Percentiles rank a stretch among this genome's conserved stretches.
Conservation (phyloP, 2,113 vertebrate species). For the Enhydra lutris region DNA sequence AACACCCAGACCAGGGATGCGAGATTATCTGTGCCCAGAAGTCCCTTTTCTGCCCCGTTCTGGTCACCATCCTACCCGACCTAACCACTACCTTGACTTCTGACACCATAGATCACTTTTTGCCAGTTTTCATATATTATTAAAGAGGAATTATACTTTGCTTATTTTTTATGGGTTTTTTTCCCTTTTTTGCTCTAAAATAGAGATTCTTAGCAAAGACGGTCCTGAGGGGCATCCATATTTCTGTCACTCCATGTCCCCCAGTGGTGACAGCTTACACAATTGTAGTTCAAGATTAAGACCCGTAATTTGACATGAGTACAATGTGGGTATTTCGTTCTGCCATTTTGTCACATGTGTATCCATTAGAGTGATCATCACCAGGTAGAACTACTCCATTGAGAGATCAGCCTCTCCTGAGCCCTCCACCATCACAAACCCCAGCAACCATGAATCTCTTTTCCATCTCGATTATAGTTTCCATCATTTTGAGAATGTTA, state of each 20-base stretch:
- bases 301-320: background rate
- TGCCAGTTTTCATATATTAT: background rate
- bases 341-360: background rate
- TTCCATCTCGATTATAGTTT: background rate
- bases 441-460: background rate
- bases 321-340: background rate
- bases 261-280: background rate
- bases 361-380: background rate
- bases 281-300: background rate
- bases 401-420: background rate
- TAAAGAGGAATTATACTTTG: background rate
- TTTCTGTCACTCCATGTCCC: background rate
- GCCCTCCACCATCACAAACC: background rate
- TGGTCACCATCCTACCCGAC: background rate
- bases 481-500: background rate
- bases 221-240: background rate
- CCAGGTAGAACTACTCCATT: background rate
- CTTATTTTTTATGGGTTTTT: background rate
- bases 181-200: background rate
- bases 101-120: background rate
- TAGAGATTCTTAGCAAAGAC: background rate
- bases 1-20: background rate
- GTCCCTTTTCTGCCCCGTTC: background rate
- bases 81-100: background rate
- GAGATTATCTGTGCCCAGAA: background rate